Evolutionary conservation across 2,113 vertebrate species (phyloP).

Genomic region (Hippocampus barbouri): DNA sequence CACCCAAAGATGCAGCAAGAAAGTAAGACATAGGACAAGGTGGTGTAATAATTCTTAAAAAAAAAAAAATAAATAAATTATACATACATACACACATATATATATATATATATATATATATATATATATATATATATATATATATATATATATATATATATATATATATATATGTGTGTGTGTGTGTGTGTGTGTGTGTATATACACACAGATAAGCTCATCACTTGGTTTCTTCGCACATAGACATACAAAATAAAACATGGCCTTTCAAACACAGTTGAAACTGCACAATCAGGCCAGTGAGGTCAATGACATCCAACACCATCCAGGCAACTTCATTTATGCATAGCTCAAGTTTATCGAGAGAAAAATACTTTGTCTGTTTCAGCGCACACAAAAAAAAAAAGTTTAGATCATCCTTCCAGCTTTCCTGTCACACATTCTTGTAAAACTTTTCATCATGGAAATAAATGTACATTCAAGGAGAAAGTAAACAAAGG

Average conservation of each 20-base stretch:
- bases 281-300: constrained; percentile 19
- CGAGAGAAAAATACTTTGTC: constrained; percentile 38
- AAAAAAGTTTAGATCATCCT: constrained; percentile 7
- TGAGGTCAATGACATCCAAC: constrained; percentile 8
- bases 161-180: too few relatives aligned
- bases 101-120: too few relatives aligned
- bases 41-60: constrained; percentile 51
- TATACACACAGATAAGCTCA: constrained; percentile 31
- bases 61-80: constrained; percentile 49
- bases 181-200: too few relatives aligned
- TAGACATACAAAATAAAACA: constrained; percentile 42
- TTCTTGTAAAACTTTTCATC: not conserved
- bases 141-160: too few relatives aligned
- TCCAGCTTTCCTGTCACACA: constrained; percentile 9
- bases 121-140: too few relatives aligned
- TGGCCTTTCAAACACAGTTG: constrained; percentile 26
- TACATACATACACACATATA: too few relatives aligned
- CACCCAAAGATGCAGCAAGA: not conserved
- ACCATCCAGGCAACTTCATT: constrained; percentile 50
- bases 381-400: constrained; percentile 23
- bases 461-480: constrained; percentile 12
- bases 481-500: constrained; percentile 3
- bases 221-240: constrained; percentile 62
- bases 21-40: constrained; percentile 17
- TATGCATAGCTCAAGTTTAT: constrained; percentile 63